These are phyloP conservation scores for Mungos mungo DNA, from an alignment of 2,113 vertebrate genomes.

Conservation along the genomic window DNA sequence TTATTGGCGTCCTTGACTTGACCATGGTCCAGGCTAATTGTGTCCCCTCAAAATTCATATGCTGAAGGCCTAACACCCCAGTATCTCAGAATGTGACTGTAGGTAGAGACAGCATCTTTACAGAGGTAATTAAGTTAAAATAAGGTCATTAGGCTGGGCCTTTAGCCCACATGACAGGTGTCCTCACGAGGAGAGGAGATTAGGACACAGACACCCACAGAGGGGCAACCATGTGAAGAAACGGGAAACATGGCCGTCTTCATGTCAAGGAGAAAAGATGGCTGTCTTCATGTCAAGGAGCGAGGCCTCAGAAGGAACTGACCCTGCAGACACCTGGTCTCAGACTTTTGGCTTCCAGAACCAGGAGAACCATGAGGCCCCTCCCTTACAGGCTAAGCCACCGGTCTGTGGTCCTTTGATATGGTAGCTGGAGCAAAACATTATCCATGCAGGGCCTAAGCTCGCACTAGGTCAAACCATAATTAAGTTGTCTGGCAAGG, in stretches of 20 bases:
- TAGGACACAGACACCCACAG: fast-evolving
- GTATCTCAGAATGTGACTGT: background rate
- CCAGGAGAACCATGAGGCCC: background rate
- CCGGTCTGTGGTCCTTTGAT: fast-evolving
- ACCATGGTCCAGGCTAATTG: fast-evolving
- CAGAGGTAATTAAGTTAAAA: background rate
- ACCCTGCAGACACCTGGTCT: background rate
- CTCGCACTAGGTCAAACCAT: background rate
- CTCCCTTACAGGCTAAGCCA: too few species aligned
- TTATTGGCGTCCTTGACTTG: fast-evolving
- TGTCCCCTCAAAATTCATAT: background rate
- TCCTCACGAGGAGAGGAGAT: background rate
- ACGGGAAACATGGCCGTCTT: fast-evolving
- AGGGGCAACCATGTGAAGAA: background rate
- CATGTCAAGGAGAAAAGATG: too few species aligned
- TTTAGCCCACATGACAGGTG: fast-evolving
- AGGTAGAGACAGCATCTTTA: background rate
- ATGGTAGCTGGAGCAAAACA: fast-evolving
- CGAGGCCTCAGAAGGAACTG: background rate
- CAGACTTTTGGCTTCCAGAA: background rate
- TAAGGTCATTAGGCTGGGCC: too few species aligned
- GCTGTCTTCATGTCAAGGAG: too few species aligned
- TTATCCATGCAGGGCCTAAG: background rate
- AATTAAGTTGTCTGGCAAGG: background rate
- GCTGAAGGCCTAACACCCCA: background rate